Evolutionary conservation across 2,888 invertebrate species (phyloP).

Genomic region (Microplitis deprimator): DNA sequence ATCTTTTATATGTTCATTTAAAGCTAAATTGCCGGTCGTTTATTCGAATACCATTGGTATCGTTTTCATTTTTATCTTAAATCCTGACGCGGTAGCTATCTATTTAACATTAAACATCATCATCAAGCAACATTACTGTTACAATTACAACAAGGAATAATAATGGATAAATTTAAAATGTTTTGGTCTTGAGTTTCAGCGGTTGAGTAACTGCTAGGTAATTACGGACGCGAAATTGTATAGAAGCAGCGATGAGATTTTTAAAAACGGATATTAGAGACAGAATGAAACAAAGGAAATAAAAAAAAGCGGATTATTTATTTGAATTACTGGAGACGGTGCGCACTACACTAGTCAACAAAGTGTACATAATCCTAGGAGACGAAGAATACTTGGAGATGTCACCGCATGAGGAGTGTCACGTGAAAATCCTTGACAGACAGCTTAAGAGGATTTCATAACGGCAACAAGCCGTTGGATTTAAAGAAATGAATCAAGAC

Average conservation of each 20-base stretch:
- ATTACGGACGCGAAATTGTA: no score
- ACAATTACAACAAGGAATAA: no score
- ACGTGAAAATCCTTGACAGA: constrained; percentile 46
- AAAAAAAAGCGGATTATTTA: not conserved
- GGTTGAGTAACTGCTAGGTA: no score
- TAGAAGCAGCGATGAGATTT: no score
- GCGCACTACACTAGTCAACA: constrained; percentile 23
- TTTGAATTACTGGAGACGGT: not conserved
- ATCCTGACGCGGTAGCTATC: not conserved
- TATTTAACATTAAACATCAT: not conserved
- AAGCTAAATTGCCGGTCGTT: constrained; percentile 27
- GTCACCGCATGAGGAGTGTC: constrained; percentile 36
- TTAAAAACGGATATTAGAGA: no score
- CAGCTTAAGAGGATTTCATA: constrained; percentile 46
- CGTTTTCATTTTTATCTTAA: constrained; percentile 21
- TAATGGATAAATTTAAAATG: no score
- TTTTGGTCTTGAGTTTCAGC: no score
- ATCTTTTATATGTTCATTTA: constrained; percentile 10
- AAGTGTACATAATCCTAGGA: constrained; percentile 13
- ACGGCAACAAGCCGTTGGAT: constrained; percentile 34
- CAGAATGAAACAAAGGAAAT: constrained; percentile 2
- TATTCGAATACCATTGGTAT: constrained; percentile 9
- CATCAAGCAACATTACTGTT: not conserved
- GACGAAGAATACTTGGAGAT: constrained; percentile 27
- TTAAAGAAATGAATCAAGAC: constrained; percentile 23